These are phyloP conservation scores for Callinectes sapidus DNA, from an alignment of 2,888 invertebrate genomes.

Conservation along the genomic window DNA sequence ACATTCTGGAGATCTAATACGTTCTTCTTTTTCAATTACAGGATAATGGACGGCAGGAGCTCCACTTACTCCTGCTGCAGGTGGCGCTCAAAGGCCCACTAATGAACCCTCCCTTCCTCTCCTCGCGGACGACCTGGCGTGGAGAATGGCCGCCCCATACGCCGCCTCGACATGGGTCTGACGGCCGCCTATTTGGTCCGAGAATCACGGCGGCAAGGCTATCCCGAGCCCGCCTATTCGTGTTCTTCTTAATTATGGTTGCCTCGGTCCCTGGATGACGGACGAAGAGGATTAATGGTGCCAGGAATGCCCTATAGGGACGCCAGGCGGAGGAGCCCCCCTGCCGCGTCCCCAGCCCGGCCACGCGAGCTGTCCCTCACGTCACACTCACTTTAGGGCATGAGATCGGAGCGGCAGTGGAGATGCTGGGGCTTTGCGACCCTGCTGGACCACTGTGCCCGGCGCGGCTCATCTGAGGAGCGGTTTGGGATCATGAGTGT, in stretches of 20 bases:
- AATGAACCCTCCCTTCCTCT: constrained; percentile 30
- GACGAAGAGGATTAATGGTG: constrained; percentile 22
- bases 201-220: constrained; percentile 12
- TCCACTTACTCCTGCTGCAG: constrained; percentile 10
- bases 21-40: constrained; percentile 1
- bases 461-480: background rate
- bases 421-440: background rate
- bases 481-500: background rate
- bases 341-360: background rate
- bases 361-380: constrained; percentile 21
- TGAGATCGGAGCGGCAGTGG: background rate
- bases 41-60: constrained; percentile 19
- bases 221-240: background rate
- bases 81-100: constrained; percentile 5
- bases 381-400: background rate
- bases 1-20: constrained; percentile 7
- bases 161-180: constrained; percentile 10
- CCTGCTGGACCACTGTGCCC: background rate
- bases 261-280: background rate
- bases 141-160: constrained; percentile 21
- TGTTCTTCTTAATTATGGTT: constrained; percentile 13
- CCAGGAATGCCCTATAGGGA: constrained; percentile 25
- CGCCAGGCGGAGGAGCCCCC: background rate
- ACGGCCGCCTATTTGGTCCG: constrained; percentile 11
- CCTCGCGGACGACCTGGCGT: background rate